These are phyloP conservation scores for Erethizon dorsatum DNA, from an alignment of 2,797 vertebrate species.

Conservation along the genomic window DNA sequence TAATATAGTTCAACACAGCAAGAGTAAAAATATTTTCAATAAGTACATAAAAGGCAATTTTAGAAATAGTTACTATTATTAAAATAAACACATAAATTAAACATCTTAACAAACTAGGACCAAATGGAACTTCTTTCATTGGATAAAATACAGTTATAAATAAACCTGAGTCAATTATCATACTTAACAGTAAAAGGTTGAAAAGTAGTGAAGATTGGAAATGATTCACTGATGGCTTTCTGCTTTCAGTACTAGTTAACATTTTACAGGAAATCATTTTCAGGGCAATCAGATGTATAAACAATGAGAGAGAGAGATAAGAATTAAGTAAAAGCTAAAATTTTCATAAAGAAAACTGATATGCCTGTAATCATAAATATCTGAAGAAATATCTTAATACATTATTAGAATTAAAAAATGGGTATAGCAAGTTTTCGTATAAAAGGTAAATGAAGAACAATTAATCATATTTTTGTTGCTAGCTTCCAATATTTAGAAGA, in stretches of 20 bases:
- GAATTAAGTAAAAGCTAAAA: background rate
- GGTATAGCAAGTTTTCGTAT: background rate
- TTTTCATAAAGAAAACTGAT: background rate
- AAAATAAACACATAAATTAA: conserved; percentile 1
- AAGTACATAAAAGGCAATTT: conserved; percentile 10
- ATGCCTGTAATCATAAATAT: conserved; percentile 24
- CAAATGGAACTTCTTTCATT: background rate
- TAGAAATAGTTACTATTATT: conserved; percentile 37
- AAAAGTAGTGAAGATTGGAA: background rate
- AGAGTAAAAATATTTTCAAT: conserved; percentile 12
- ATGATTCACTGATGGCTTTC: background rate
- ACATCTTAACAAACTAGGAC: background rate
- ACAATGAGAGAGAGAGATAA: background rate
- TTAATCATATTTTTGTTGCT: background rate
- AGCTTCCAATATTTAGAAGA: background rate
- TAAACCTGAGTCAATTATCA: background rate
- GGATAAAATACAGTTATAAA: conserved; percentile 14
- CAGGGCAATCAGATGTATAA: background rate
- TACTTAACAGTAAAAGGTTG: background rate
- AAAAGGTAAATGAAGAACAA: background rate
- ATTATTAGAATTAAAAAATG: conserved; percentile 8
- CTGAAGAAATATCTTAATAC: background rate
- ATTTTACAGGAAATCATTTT: background rate
- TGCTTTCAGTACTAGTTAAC: background rate
- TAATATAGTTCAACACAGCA: background rate